Conservation (phyloP, 2,888 invertebrate genomes). For the Ochropacha duplaris region DNA sequence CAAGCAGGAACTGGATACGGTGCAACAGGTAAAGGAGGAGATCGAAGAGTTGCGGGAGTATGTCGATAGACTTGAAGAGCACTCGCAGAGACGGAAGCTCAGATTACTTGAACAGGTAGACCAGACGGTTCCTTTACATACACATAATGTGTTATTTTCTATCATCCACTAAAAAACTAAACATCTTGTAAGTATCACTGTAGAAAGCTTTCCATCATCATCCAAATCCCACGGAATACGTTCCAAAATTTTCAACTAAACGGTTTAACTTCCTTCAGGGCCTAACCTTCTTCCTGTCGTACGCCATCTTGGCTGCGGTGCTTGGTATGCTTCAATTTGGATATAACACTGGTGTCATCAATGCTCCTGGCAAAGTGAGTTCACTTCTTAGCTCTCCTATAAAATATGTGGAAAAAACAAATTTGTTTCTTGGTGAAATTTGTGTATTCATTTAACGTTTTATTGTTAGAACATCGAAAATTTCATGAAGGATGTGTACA, state of each 20-base stretch:
- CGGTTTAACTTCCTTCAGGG: conserved; percentile 87
- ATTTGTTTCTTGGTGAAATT: background rate
- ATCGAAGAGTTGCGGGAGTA: conserved; percentile 96
- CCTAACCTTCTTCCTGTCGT: conserved; percentile 96
- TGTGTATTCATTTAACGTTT: conserved; percentile 27
- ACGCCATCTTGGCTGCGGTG: conserved; percentile 96
- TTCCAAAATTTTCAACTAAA: background rate
- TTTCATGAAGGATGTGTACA: conserved; percentile 97
- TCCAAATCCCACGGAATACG: background rate
- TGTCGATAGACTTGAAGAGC: conserved; percentile 95
- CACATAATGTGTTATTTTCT: too few relatives aligned
- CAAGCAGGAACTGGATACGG: conserved; percentile 96
- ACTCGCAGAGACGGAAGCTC: conserved; percentile 94
- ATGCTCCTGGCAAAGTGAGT: conserved; percentile 93
- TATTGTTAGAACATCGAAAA: conserved; percentile 90
- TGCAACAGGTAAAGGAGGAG: conserved; percentile 97
- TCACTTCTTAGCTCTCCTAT: too few relatives aligned
- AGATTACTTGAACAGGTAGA: conserved; percentile 94
- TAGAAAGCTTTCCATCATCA: conserved; percentile 2
- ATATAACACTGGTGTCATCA: conserved; percentile 98
- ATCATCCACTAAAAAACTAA: too few relatives aligned
- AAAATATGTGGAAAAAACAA: too few relatives aligned
- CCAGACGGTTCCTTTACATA: too few relatives aligned
- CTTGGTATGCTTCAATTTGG: conserved; percentile 98
- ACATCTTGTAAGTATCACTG: too few relatives aligned